Evolutionary conservation across 2,113 vertebrate genomes (phyloP), one percentile per base, ranked within the genome.

Genomic region (Sardina pilchardus): DNA sequence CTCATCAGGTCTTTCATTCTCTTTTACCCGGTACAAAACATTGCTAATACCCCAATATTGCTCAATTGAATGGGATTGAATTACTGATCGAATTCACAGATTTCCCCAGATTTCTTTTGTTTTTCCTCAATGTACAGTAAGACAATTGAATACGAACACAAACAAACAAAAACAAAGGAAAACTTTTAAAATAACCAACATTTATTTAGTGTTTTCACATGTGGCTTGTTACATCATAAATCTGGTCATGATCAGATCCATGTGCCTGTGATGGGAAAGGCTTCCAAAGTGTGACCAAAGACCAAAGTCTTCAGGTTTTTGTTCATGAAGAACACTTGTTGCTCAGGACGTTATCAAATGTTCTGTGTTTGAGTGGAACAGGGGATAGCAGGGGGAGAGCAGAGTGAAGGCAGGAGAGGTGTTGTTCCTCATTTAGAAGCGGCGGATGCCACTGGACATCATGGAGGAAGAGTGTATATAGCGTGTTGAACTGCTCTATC

Each of bases 181-280:
- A 48, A 24, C 36, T 39, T 75, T 59, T n/a, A n/a, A n/a, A n/a
- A n/a, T 75, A 88, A 85, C 84, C 84, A 83, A 84, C 86, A 85
- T 91, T 91, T 91, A 91, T 91, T 91, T 30, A 71, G 84, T 82
- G 56, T 88, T 44, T 84, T 71, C 71, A 45, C 39, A 42, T 47
- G 85, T 84, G 30, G 42, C 56, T 42, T 42, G 39, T 42, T 42
- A 75, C 63, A 84, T 78, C 45, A 83, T 82, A 39, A 87, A 84
- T 86, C 86, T 82, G 56, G 59, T 59, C 24, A 81, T 30, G 42
- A 67, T 85, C 81, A 83, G 75, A 84, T 47, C 50, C 45, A 24
- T 53, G 50, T 36, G 50, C 53, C 39, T 83, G 63, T 71, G 26
- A 59, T 56, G 50, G 75, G 36, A 47, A 78, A 50, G 36, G 43